phyloP scores from a whole-genome alignment of 2,113 vertebrate genomes.

The Gobius niger region DNA sequence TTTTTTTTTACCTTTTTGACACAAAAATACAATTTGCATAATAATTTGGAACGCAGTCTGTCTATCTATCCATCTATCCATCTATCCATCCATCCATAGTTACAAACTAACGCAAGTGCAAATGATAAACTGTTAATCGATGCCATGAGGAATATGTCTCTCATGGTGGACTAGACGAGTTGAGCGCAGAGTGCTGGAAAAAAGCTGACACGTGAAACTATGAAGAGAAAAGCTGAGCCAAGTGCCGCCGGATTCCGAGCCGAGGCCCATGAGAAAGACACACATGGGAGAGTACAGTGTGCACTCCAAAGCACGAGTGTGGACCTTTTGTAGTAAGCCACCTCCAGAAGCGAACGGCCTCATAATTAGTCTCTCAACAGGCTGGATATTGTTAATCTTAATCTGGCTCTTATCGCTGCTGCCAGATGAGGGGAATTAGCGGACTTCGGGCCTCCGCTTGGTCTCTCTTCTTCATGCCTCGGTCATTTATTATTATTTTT shows the following conservation, averaged over 20 bases:
- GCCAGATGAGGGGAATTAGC: conserved; percentile 66
- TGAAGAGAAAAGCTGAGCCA: conserved; percentile 32
- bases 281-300: conserved; percentile 1
- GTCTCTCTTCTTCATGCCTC: conserved; percentile 45
- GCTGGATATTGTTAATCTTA: conserved; percentile 65
- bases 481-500: too few relatives aligned
- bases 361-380: conserved; percentile 64
- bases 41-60: too few relatives aligned
- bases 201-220: conserved; percentile 42
- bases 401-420: conserved; percentile 68
- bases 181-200: conserved; percentile 33
- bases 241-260: conserved; percentile 29
- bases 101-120: too few relatives aligned
- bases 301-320: conserved; percentile 21
- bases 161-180: conserved; percentile 30
- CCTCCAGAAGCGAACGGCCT: conserved; percentile 43
- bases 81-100: neutral
- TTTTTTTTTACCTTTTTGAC: too few relatives aligned
- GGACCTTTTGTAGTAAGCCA: conserved; percentile 32
- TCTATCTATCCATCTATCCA: too few relatives aligned
- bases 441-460: conserved; percentile 54
- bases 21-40: too few relatives aligned
- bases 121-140: neutral
- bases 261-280: conserved; percentile 17
- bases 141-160: conserved; percentile 1